Percentiles rank a stretch among this genome's conserved stretches.
These are phyloP conservation scores for Burhinus oedicnemus DNA, from an alignment of 2,113 vertebrate genomes.

Conservation along the genomic window DNA sequence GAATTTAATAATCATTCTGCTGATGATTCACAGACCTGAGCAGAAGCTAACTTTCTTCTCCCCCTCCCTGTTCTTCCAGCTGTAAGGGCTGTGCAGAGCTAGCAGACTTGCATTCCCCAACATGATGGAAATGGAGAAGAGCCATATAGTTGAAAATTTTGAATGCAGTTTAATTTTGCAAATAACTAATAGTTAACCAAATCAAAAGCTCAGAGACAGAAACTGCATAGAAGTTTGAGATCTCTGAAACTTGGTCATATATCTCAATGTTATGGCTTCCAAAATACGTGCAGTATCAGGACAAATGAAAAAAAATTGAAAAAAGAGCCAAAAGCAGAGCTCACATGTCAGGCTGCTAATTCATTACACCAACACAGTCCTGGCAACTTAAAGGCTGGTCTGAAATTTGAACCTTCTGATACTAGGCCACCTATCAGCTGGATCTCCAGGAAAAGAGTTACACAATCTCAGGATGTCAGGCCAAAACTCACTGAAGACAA, in stretches of 20 bases:
- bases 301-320: neutral
- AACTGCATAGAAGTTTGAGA: neutral
- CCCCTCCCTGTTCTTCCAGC: neutral
- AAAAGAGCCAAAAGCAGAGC: neutral
- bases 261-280: neutral
- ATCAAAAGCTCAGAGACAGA: neutral
- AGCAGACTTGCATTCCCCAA: neutral
- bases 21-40: slow-evolving; percentile 17
- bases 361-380: neutral
- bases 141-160: neutral
- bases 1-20: slow-evolving; percentile 5
- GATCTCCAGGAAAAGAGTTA: neutral
- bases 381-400: neutral
- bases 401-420: slow-evolving; percentile 3
- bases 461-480: neutral
- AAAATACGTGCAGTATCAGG: neutral
- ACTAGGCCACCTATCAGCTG: neutral
- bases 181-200: neutral
- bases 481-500: neutral
- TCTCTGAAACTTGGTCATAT: neutral
- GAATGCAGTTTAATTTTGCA: neutral
- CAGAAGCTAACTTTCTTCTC: slow-evolving; percentile 47
- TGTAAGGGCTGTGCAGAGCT: neutral
- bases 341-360: neutral
- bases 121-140: neutral